Evolutionary conservation across 2,888 invertebrate genomes (phyloP), one percentile per base, ranked within the genome.

Genomic region (Meganola albula): DNA sequence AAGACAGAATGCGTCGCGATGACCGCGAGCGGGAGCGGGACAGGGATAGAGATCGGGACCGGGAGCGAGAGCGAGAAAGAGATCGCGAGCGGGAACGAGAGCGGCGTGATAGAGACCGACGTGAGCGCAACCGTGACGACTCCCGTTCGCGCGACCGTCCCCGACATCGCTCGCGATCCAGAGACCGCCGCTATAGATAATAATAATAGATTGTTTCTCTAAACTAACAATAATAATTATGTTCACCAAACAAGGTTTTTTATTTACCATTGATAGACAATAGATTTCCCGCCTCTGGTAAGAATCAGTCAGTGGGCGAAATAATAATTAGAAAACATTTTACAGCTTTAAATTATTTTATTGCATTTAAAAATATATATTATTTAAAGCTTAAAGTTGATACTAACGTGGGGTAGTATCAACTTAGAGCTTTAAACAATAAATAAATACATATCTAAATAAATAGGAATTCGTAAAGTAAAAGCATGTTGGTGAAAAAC

Each of bases 151-250:
- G 74, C 16, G 74, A 75, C 27, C 61, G 68, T 4, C 63, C 55
- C 12, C 68, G 75, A 1, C 64, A 71, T 24, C 53, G 76, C 18
- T 77, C 77, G 25, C 70, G 82, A 21, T 82, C 82, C 1, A 66
- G 65, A 44, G 84, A 84, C 31, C 79, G 83, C 30, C 80, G 82
- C 48, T 56, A 71, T 46, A 84, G 75, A 83, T 85, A 82, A 70
- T 75, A 56, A 32, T 43, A 23, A 44, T 34, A 34, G 34, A 43
- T 45, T 37, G 43, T 53, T 58, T 64, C 56, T 44, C 62, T 48
- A 63, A 53, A 58, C 44, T 45, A 68, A 67, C 64, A 48, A 58
- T 58, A 54, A 75, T 73, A 59, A 56, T 69, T 48, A 68, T 65
- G 69, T 77, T 73, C 55, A n/a, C n/a, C 45, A 29, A 34, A 40